Base-by-base conservation (phyloP, 2,888 invertebrate species). In the Amphiduros pacificus region DNA sequence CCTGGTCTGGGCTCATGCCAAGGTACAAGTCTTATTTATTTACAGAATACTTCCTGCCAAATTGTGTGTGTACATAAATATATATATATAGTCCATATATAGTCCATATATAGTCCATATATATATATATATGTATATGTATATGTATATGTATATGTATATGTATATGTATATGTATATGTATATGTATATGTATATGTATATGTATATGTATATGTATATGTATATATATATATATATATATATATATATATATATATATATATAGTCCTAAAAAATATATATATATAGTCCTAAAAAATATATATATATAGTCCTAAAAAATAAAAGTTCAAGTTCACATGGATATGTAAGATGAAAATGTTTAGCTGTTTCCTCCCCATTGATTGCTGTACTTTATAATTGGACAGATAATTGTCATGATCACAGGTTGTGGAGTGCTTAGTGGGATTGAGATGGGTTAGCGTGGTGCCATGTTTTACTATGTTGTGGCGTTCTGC, bases 181-280 rank as follows among this genome's bases (percentile, higher is more conserved):
- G 36, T 36, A 31, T 59, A 53, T 36, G 36, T 52, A 41, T 41
- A 32, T 48, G 27, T 29, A 29, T 49, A 48, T 61, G 22, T 55
- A 55, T 55, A 36, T 61, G n/a, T 55, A 36, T 55, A 55, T 50
- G 28, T n/a, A 41, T 55, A 36, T 55, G 49, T 49, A 36, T 55
- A 31, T 55, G 28, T 48, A 55, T 61, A 27, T 49, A 29, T 61
- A 40, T 27, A 55, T 55, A 24, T 61, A 54, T 62, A 49, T 44
- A 54, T 58, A 49, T 40, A 44, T 58, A 32, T 28, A 27, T 53
- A 31, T 58, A 44, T 31, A 24, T 4, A 20, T 32, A 49, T 2
- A 3, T n/a, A 49, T 14, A 49, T 4, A 22, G 26, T 6, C 14
- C 22, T 49, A 22, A 26, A 26, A 49, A 5, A 49, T 49, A 6